These are phyloP conservation scores for Paguma larvata DNA, from an alignment of 2,797 vertebrate species.

Conservation along the genomic window DNA sequence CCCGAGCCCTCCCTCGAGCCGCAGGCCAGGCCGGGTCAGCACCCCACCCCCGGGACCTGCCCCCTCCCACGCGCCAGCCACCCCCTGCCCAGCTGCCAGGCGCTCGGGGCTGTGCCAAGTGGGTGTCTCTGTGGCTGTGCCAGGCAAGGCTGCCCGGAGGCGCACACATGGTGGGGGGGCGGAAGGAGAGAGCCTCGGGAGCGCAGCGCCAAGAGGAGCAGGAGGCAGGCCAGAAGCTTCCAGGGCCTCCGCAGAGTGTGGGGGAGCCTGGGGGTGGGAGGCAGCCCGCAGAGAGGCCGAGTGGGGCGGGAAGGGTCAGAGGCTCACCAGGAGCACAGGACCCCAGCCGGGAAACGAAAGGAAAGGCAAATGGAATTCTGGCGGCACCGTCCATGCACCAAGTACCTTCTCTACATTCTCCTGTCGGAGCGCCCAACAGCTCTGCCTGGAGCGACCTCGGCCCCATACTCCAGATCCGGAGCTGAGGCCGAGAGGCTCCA, in stretches of 20 bases:
- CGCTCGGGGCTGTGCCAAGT: background rate
- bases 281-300: background rate
- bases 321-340: background rate
- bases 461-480: background rate
- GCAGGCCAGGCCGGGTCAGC: background rate
- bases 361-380: background rate
- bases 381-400: fast-evolving
- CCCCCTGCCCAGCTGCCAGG: slow-evolving; percentile 52
- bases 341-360: background rate
- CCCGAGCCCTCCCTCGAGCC: background rate
- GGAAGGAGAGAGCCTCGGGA: background rate
- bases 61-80: background rate
- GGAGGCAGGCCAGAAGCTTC: background rate
- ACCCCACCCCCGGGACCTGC: background rate
- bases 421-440: background rate
- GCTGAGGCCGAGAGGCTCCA: background rate
- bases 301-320: fast-evolving
- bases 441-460: fast-evolving
- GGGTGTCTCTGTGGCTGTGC: background rate
- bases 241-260: background rate
- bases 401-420: no score
- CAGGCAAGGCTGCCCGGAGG: background rate
- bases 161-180: background rate
- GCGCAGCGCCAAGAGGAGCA: background rate
- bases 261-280: background rate